Conservation (phyloP, 2,797 vertebrate genomes). For the Poeciliopsis paucimaculata region DNA sequence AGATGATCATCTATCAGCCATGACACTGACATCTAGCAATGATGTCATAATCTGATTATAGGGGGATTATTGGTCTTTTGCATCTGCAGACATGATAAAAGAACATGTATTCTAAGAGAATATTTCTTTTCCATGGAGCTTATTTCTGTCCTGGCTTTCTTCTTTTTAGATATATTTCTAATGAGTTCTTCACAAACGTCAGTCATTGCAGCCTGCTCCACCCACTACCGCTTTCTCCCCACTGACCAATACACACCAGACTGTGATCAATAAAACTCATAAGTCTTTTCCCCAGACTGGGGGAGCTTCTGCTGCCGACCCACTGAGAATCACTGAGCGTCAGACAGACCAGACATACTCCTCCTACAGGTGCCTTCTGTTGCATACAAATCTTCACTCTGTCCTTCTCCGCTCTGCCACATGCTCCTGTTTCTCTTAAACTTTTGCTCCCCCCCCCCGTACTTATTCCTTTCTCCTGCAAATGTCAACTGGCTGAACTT, state of each 20-base stretch:
- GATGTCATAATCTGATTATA: constrained; percentile 28
- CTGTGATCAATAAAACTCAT: constrained; percentile 71
- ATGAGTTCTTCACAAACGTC: constrained; percentile 41
- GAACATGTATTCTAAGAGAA: not conserved
- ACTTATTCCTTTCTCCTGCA: not conserved
- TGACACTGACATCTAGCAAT: constrained; percentile 3
- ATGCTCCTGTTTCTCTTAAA: constrained; percentile 34
- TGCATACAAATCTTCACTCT: constrained; percentile 63
- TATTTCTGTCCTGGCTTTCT: constrained; percentile 12
- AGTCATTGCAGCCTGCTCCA: constrained; percentile 36
- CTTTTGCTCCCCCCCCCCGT: not conserved
- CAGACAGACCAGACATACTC: constrained; percentile 65
- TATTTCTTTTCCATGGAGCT: not conserved
- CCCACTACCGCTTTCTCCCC: not conserved
- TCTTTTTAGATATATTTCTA: not conserved
- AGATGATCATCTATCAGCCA: constrained; percentile 19
- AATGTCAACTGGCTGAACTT: not conserved
- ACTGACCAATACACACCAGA: constrained; percentile 25
- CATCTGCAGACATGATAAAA: constrained; percentile 2
- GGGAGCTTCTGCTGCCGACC: constrained; percentile 50
- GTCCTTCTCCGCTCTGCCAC: constrained; percentile 43
- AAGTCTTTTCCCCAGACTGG: constrained; percentile 65
- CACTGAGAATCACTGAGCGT: constrained; percentile 61
- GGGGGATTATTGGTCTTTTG: constrained; percentile 18
- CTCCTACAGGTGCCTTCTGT: constrained; percentile 59